These are phyloP conservation scores for Pristis pectinata DNA, from an alignment of 2,797 vertebrate genomes.

Conservation along the genomic window DNA sequence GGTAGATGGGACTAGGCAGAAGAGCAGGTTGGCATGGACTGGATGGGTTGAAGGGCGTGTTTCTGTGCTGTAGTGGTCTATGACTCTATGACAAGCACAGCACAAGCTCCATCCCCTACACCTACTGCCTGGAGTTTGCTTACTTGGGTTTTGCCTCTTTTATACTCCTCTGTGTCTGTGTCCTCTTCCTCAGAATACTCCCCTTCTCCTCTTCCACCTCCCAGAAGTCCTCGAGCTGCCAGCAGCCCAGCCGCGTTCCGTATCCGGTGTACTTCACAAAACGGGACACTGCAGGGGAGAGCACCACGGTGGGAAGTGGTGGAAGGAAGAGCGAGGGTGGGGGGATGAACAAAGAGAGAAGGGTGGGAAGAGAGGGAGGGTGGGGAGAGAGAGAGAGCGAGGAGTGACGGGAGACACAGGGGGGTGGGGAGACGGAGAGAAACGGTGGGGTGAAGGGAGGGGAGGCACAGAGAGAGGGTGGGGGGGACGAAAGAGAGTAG, in stretches of 20 bases:
- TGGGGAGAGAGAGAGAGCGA: background rate
- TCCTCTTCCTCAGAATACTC: slow-evolving; percentile 47
- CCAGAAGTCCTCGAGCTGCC: slow-evolving; percentile 53
- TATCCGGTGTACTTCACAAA: slow-evolving; percentile 75
- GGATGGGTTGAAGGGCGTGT: no score
- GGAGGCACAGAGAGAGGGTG: background rate
- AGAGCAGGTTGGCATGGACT: no score
- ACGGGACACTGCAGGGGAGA: slow-evolving; percentile 55
- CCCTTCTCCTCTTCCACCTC: slow-evolving; percentile 42
- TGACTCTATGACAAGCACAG: no score
- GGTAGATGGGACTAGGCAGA: no score
- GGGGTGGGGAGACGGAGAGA: background rate
- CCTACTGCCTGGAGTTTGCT: no score
- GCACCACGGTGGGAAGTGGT: background rate
- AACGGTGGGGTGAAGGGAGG: background rate
- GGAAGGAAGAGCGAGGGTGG: no score
- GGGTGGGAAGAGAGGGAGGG: background rate
- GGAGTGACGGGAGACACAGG: no score
- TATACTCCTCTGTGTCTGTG: slow-evolving; percentile 57
- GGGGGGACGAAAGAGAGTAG: background rate
- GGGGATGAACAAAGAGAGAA: background rate
- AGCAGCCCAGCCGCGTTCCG: slow-evolving; percentile 68
- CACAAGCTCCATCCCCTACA: no score
- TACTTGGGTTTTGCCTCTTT: slow-evolving; percentile 47
- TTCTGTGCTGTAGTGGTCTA: no score